A percentile compares a stretch with the other conserved stretches of the same genome.
Evolutionary conservation across 2,113 vertebrate species (phyloP).

Genomic region (Perca schrenkii): DNA sequence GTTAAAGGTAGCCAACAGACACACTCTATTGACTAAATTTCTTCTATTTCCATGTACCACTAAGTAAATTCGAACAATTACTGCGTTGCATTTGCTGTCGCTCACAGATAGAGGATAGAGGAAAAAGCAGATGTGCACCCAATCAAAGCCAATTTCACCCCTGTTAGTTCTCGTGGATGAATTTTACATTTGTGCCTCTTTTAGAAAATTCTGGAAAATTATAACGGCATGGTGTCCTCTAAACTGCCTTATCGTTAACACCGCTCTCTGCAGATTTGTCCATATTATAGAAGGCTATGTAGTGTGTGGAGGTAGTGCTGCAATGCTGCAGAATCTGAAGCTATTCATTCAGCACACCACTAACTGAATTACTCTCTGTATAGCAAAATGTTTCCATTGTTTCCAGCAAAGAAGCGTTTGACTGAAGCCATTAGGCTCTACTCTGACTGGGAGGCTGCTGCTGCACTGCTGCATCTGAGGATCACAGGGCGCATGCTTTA

Average conservation of each 20-base stretch:
- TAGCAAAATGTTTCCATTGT: conserved; percentile 60
- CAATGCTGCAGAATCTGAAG: conserved; percentile 24
- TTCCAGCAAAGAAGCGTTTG: conserved; percentile 60
- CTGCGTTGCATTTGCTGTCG: background rate
- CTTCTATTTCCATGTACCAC: conserved; percentile 1
- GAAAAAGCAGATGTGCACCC: conserved; percentile 32
- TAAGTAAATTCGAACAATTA: conserved; percentile 15
- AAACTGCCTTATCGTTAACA: conserved; percentile 17
- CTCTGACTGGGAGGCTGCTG: conserved; percentile 8
- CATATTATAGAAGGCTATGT: background rate
- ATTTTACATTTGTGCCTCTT: conserved; percentile 31
- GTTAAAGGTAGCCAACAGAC: background rate
- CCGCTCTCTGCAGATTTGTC: conserved; percentile 17
- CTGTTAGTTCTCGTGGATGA: conserved; percentile 24
- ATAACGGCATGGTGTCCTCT: conserved; percentile 13
- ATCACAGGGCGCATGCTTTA: conserved; percentile 62
- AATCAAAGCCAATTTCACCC: conserved; percentile 46
- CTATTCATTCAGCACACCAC: conserved; percentile 9
- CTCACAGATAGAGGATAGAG: background rate
- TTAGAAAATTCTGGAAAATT: conserved; percentile 29
- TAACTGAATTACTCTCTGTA: conserved; percentile 42
- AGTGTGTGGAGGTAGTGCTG: background rate
- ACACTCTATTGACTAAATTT: background rate
- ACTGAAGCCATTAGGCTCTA: conserved; percentile 19
- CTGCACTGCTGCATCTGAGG: conserved; percentile 61